Percentiles rank a stretch among this genome's conserved stretches.
phyloP scores from a whole-genome alignment of 2,888 invertebrate species.

The Sericinus montela region DNA sequence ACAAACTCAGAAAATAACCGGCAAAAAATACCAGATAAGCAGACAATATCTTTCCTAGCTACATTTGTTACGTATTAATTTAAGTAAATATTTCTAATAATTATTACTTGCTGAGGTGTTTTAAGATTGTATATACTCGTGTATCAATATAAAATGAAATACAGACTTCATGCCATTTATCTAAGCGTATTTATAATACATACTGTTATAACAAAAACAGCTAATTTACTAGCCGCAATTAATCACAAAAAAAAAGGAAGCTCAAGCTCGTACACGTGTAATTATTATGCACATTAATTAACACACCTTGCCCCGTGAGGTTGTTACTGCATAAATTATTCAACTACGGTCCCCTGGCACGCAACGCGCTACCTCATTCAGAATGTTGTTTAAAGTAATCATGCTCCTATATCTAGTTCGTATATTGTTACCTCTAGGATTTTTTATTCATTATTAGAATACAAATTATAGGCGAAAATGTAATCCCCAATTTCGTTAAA shows the following conservation, averaged over 20 bases:
- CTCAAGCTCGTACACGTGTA: constrained; percentile 69
- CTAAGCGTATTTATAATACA: constrained; percentile 24
- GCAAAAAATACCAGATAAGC: too few species aligned
- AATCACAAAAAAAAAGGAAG: constrained; percentile 77
- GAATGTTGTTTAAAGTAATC: constrained; percentile 23
- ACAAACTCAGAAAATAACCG: too few species aligned
- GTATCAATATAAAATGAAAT: too few species aligned
- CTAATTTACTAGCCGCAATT: constrained; percentile 67
- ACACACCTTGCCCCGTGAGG: constrained; percentile 43
- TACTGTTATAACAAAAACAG: constrained; percentile 45
- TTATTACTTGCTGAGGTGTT: too few species aligned
- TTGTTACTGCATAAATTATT: constrained; percentile 61
- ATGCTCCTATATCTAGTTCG: constrained; percentile 1
- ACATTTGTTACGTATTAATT: too few species aligned
- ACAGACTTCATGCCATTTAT: constrained; percentile 18
- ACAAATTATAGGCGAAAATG: too few species aligned
- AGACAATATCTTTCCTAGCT: too few species aligned
- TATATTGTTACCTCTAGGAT: not conserved
- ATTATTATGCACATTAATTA: constrained; percentile 79
- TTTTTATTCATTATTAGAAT: too few species aligned
- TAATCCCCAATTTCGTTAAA: too few species aligned
- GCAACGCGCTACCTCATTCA: constrained; percentile 43
- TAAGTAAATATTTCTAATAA: too few species aligned
- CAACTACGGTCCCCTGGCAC: constrained; percentile 48
- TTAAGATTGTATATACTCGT: too few species aligned